Evolutionary conservation across 2,888 invertebrate species (phyloP), one percentile per base, ranked within the genome.

Genomic region (Pyrgus malvae): DNA sequence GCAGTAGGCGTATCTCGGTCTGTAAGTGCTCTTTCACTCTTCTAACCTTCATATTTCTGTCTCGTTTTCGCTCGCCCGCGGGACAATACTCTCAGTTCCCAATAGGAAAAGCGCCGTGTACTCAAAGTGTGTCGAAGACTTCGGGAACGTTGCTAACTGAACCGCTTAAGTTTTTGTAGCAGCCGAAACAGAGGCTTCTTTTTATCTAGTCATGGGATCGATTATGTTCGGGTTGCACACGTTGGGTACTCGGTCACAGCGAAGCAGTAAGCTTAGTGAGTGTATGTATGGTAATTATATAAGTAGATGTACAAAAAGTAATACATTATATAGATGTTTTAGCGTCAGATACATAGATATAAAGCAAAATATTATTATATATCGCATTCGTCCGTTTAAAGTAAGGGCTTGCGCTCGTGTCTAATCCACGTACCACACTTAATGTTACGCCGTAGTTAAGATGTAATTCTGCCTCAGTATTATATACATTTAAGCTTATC

Each of bases 281-380:
- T 89, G 89, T 88, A 87, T 84, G 87, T 89, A 89, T 79, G 87
- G 80, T 85, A 86, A 89, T 78, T 83, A 80, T 85, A 83, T 89
- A 90, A 90, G 90, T 90, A 90, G 90, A 90, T 90, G 90, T 90
- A 90, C 89, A 90, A 89, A 84, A 90, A 88, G 83, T 89, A 90
- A 89, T 87, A 88, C 89, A 88, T 88, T 88, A 88, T 89, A 89
- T 90, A 90, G 89, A 89, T 90, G 90, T 90, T 90, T 83, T 90
- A 90, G 90, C 85, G 89, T 89, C 90, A 90, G 85, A 89, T 89
- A 89, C 84, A 88, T 89, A 89, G 88, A 81, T 89, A 85, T 89
- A 89, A 89, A 85, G 87, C 88, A 88, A 90, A 84, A 86, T 87
- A 87, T 85, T 71, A 88, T 89, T 89, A 88, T 89, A 89, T 89